Conservation (phyloP, 2,888 invertebrate genomes). For the Acleris sparsana region DNA sequence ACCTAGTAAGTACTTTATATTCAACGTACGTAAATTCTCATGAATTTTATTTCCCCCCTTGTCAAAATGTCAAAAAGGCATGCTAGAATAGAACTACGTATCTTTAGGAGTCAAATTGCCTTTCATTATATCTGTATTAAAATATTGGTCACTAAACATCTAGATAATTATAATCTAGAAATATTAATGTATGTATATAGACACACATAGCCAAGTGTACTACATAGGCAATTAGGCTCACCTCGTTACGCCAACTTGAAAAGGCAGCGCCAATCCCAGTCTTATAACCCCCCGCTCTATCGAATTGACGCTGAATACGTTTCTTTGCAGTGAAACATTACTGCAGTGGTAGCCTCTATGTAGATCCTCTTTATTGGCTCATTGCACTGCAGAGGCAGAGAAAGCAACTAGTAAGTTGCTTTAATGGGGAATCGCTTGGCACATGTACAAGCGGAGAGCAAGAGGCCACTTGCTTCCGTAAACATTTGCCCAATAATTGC, state of each 20-base stretch:
- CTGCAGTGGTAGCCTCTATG: slow-evolving; percentile 43
- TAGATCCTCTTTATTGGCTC: slow-evolving; percentile 62
- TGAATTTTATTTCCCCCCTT: too few species aligned
- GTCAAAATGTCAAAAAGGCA: too few species aligned
- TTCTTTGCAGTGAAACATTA: slow-evolving; percentile 37
- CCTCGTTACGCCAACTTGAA: slow-evolving; percentile 13
- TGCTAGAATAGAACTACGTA: too few species aligned
- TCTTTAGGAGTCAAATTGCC: too few species aligned
- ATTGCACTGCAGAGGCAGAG: slow-evolving; percentile 54
- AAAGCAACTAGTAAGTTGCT: slow-evolving; percentile 68
- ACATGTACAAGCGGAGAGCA: slow-evolving; percentile 62
- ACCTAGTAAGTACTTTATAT: background rate
- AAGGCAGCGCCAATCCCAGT: slow-evolving; percentile 9
- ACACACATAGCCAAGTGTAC: too few species aligned
- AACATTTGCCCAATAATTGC: slow-evolving; percentile 81
- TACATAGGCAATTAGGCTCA: background rate
- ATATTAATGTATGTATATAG: too few species aligned
- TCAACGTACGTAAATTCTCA: background rate
- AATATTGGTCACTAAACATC: too few species aligned
- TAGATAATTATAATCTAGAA: fast-evolving
- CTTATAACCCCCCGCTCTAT: slow-evolving; percentile 10
- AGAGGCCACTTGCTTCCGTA: slow-evolving; percentile 70
- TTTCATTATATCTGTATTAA: too few species aligned
- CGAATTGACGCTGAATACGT: slow-evolving; percentile 16
- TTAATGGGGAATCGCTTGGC: slow-evolving; percentile 70